These are phyloP conservation scores for Brienomyrus brachyistius DNA, from an alignment of 2,113 vertebrate genomes.

Conservation along the genomic window DNA sequence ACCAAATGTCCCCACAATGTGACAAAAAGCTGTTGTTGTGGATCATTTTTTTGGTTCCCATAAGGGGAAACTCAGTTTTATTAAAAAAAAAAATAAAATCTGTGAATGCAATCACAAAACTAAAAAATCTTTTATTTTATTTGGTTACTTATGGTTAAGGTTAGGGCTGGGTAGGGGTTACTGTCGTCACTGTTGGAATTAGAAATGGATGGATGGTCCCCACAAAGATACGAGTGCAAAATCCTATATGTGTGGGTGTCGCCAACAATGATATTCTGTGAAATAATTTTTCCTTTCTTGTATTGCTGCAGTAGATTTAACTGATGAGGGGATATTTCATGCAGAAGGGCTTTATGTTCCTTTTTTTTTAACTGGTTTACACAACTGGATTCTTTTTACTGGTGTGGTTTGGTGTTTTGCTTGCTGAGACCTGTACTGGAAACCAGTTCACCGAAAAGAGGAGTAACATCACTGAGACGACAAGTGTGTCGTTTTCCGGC, in stretches of 20 bases:
- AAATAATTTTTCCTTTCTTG: neutral
- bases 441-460: neutral
- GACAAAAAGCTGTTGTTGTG: neutral
- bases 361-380: neutral
- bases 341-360: neutral
- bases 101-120: neutral
- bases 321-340: neutral
- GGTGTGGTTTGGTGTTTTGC: neutral
- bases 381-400: neutral
- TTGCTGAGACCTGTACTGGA: neutral
- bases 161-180: neutral
- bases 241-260: neutral
- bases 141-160: neutral
- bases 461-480: neutral
- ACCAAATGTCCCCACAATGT: neutral
- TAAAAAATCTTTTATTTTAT: neutral
- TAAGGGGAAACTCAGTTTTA: neutral
- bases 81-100: neutral
- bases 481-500: neutral
- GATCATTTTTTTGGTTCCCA: neutral
- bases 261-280: neutral
- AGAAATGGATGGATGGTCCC: neutral
- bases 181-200: neutral
- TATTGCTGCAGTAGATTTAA: neutral
- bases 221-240: neutral